These are phyloP conservation scores for Papilio helenus DNA, from an alignment of 1,140 invertebrate genomes.

Conservation along the genomic window DNA sequence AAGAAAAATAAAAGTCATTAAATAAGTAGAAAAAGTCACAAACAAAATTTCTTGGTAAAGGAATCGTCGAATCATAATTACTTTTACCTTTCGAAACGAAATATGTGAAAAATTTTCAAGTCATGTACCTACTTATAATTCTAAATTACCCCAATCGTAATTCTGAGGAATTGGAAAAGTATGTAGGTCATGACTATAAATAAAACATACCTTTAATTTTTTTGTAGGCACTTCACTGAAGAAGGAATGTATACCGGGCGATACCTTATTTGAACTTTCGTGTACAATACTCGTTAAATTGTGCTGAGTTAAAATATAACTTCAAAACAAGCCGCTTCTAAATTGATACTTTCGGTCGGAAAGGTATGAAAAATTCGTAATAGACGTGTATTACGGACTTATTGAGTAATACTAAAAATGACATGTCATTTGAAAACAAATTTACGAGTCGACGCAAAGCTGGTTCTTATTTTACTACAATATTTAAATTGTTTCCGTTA, in stretches of 20 bases:
- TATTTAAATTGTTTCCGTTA: too few species aligned
- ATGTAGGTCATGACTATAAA: conserved; percentile 32
- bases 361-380: conserved; percentile 30
- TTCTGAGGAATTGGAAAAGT: conserved; percentile 24
- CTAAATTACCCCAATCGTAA: conserved; percentile 27
- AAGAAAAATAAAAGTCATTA: background rate
- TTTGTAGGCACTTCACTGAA: conserved; percentile 28
- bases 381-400: background rate
- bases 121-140: background rate
- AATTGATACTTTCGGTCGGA: conserved; percentile 54
- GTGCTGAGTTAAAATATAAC: conserved; percentile 54
- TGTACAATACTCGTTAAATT: conserved; percentile 64
- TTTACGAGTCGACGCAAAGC: background rate
- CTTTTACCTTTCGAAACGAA: background rate
- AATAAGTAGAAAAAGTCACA: background rate
- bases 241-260: conserved; percentile 16
- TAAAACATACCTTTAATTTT: conserved; percentile 24
- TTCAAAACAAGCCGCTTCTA: conserved; percentile 62
- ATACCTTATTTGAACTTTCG: conserved; percentile 51
- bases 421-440: background rate
- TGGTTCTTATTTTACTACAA: background rate
- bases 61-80: background rate
- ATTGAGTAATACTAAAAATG: background rate
- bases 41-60: background rate
- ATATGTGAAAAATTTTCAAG: conserved; percentile 6